Percentiles rank a stretch among this genome's conserved stretches.
Conservation (phyloP, 2,888 invertebrate species). For the Asteroscopus sphinx region DNA sequence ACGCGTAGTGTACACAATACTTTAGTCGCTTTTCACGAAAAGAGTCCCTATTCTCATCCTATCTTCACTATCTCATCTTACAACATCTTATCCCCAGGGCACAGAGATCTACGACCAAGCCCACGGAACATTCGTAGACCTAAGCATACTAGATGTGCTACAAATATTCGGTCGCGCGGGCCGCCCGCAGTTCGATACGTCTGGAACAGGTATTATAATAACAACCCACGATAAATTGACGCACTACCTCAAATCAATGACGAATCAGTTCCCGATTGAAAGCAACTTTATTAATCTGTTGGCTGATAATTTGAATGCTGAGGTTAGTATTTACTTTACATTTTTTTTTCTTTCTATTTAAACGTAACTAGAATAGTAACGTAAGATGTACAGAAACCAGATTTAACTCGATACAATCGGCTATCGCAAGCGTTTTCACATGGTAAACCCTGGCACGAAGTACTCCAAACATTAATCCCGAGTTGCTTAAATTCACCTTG, state of each 20-base stretch:
- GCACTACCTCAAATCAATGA: constrained; percentile 97
- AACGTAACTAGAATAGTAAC: no score
- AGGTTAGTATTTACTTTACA: constrained; percentile 90
- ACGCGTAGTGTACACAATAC: no score
- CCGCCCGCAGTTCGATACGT: constrained; percentile 98
- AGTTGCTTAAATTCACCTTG: no score
- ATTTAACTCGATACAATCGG: no score
- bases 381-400: no score
- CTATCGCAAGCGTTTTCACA: no score
- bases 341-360: no score
- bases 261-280: constrained; percentile 99
- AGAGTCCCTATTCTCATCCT: not conserved
- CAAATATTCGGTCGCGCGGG: constrained; percentile 99
- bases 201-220: constrained; percentile 98
- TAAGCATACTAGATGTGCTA: constrained; percentile 98
- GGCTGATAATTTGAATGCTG: constrained; percentile 99
- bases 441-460: no score
- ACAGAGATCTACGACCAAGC: constrained; percentile 99
- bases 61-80: not conserved
- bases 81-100: constrained; percentile 89
- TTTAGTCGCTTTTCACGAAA: no score
- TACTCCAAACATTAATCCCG: no score
- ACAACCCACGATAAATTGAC: constrained; percentile 97
- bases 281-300: constrained; percentile 98
- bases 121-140: constrained; percentile 97